Conservation (phyloP, 2,797 vertebrate species). For the Hydrocynus forskahlii region DNA sequence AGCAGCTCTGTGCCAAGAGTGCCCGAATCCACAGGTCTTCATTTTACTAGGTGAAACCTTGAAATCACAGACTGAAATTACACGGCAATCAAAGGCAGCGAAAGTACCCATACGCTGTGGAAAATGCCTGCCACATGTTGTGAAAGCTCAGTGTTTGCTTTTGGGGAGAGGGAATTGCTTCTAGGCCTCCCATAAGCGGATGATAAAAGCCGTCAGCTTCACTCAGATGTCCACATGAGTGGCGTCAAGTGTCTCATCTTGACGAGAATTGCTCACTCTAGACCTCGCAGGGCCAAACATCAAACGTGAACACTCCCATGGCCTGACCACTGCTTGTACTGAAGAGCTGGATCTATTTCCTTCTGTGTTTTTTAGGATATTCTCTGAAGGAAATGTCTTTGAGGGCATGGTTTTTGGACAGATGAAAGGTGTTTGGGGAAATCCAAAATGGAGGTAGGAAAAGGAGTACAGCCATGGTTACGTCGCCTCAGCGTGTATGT, state of each 20-base stretch:
- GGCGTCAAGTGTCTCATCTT: constrained; percentile 21
- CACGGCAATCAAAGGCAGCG: constrained; percentile 73
- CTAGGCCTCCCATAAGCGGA: constrained; percentile 14
- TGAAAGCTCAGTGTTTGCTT: constrained; percentile 70
- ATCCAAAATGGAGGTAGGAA: constrained; percentile 26
- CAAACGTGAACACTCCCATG: constrained; percentile 58
- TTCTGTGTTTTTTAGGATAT: constrained; percentile 23
- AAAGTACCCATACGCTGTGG: constrained; percentile 63
- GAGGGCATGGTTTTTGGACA: constrained; percentile 25
- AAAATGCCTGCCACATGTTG: constrained; percentile 80
- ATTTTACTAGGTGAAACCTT: constrained; percentile 72
- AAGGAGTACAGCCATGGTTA: constrained; percentile 19
- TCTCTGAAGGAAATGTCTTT: constrained; percentile 35
- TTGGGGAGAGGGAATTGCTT: constrained; percentile 63
- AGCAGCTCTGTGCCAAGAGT: constrained; percentile 4
- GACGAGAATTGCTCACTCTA: constrained; percentile 26
- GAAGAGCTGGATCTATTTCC: constrained; percentile 31
- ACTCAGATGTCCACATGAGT: constrained; percentile 26
- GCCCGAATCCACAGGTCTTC: constrained; percentile 22
- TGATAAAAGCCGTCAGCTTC: constrained; percentile 50
- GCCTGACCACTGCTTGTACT: constrained; percentile 47
- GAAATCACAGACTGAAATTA: constrained; percentile 74
- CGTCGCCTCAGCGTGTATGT: constrained; percentile 18
- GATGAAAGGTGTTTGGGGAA: constrained; percentile 47
- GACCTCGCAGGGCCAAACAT: constrained; percentile 64